These are phyloP conservation scores for Philopotamus ludificatus DNA, from an alignment of 1,140 invertebrate genomes.

Conservation along the genomic window DNA sequence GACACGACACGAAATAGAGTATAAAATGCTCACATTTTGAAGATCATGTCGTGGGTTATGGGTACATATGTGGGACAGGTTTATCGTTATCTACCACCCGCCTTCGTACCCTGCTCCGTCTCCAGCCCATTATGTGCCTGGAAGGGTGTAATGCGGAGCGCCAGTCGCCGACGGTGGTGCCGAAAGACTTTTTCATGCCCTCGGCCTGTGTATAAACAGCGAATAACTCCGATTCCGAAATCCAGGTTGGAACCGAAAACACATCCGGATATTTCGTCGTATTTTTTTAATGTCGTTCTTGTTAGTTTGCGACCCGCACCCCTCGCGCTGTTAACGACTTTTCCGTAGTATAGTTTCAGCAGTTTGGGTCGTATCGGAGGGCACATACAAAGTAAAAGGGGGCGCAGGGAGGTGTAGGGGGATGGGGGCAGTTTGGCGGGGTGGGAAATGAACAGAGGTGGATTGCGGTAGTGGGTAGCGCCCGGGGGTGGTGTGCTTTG, in stretches of 20 bases:
- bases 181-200: neutral
- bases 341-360: conserved; percentile 18
- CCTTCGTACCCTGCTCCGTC: too few relatives aligned
- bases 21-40: neutral
- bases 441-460: neutral
- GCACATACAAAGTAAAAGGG: neutral
- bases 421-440: neutral
- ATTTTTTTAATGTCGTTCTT: neutral
- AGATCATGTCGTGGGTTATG: neutral
- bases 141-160: conserved; percentile 7
- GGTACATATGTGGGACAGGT: neutral
- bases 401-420: conserved; percentile 1
- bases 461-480: conserved; percentile 13
- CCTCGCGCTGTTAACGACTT: conserved; percentile 12
- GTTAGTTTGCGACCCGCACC: neutral
- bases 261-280: neutral
- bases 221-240: neutral
- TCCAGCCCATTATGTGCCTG: conserved; percentile 19
- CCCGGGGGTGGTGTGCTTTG: neutral
- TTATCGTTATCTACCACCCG: conserved; percentile 25
- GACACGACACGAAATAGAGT: too few relatives aligned
- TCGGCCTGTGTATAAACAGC: neutral
- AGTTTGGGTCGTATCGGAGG: neutral
- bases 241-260: neutral
- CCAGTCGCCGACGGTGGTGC: neutral